A percentile compares a stretch with the other conserved stretches of the same genome.
Conservation (phyloP, 2,888 invertebrate genomes). For the Drosophila stalkeri region DNA sequence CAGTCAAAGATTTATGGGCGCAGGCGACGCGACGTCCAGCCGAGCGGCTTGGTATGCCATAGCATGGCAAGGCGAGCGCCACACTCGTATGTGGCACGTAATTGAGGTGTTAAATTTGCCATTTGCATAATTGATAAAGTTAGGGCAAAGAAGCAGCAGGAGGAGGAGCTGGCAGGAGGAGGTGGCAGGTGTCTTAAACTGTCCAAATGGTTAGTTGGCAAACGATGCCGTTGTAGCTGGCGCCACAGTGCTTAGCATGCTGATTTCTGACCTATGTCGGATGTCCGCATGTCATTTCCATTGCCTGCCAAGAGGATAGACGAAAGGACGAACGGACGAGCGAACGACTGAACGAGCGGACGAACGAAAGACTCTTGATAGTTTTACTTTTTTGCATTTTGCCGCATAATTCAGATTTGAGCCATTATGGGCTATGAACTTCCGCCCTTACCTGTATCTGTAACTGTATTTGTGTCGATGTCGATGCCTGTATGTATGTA, state of each 20-base stretch:
- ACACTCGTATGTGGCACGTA: conserved; percentile 52
- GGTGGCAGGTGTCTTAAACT: conserved; percentile 40
- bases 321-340: neutral
- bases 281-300: conserved; percentile 76
- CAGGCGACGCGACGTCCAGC: conserved; percentile 19
- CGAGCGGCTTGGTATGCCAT: neutral
- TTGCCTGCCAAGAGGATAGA: conserved; percentile 36
- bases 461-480: conserved; percentile 6
- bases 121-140: conserved; percentile 83
- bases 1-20: conserved; percentile 65
- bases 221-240: conserved; percentile 33
- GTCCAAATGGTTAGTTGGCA: conserved; percentile 42
- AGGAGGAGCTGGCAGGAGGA: neutral
- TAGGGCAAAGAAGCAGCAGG: conserved; percentile 22
- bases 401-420: conserved; percentile 79
- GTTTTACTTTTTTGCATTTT: conserved; percentile 38
- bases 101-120: conserved; percentile 78
- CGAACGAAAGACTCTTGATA: conserved; percentile 3
- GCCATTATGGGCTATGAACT: conserved; percentile 72
- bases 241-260: conserved; percentile 68
- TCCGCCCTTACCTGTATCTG: conserved; percentile 55
- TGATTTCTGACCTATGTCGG: conserved; percentile 79
- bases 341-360: neutral
- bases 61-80: conserved; percentile 18
- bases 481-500: conserved; percentile 4